phyloP scores from a whole-genome alignment of 2,888 invertebrate genomes.

The Polyommatus icarus region DNA sequence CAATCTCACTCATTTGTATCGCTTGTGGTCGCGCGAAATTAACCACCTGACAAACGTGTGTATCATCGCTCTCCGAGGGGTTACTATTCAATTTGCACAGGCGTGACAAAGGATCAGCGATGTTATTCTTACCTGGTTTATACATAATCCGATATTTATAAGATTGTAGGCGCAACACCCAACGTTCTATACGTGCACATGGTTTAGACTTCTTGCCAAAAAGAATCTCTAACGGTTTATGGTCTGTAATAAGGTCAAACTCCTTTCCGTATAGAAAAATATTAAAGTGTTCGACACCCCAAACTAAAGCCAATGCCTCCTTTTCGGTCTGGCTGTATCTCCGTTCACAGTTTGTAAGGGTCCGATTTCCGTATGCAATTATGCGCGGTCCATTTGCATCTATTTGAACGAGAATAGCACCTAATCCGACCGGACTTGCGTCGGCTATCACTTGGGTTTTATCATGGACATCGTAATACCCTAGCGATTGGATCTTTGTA shows the following conservation, averaged over 20 bases:
- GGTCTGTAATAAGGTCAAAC: conserved; percentile 47
- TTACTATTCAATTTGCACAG: conserved; percentile 30
- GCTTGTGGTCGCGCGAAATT: no score
- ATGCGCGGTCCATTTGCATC: conserved; percentile 17
- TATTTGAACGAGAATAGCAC: neutral
- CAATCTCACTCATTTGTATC: no score
- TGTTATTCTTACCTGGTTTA: conserved; percentile 45
- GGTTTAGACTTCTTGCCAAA: conserved; percentile 48
- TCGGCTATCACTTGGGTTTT: conserved; percentile 17
- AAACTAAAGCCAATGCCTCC: conserved; percentile 19
- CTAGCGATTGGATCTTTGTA: conserved; percentile 27
- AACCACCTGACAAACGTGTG: no score
- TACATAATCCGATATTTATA: conserved; percentile 47
- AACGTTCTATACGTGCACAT: conserved; percentile 50
- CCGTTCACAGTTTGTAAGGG: conserved; percentile 15
- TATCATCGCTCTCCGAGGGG: no score
- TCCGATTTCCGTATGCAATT: conserved; percentile 15
- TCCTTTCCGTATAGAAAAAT: conserved; percentile 41
- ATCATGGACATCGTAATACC: neutral
- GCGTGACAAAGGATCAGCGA: conserved; percentile 46
- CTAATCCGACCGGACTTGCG: neutral
- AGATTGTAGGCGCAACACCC: conserved; percentile 48
- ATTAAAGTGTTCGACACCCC: conserved; percentile 44
- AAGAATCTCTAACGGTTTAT: conserved; percentile 51
- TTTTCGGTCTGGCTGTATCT: conserved; percentile 23